phyloP scores from a whole-genome alignment of 2,888 invertebrate genomes.

The Podabrus alpinus region DNA sequence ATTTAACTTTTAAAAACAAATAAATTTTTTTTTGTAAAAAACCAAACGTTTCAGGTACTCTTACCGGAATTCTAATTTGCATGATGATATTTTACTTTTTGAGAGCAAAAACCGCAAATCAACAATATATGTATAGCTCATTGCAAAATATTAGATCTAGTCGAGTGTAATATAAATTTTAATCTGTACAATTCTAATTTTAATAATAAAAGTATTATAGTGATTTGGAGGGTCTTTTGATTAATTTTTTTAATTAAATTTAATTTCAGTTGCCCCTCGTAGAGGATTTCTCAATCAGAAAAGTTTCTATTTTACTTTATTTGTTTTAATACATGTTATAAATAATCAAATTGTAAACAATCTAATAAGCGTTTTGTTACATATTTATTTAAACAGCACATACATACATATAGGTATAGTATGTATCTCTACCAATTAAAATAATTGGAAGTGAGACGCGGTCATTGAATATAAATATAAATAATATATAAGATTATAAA shows the following conservation, averaged over 20 bases:
- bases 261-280: background rate
- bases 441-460: background rate
- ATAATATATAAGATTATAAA: no score
- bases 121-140: background rate
- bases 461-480: no score
- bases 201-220: background rate
- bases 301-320: background rate
- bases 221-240: background rate
- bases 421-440: no score
- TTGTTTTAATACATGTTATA: background rate
- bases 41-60: background rate
- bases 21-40: background rate
- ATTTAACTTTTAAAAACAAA: background rate
- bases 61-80: background rate
- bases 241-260: background rate
- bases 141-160: background rate
- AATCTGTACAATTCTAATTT: background rate
- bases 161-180: background rate
- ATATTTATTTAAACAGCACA: background rate
- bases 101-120: background rate
- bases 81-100: background rate
- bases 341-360: background rate
- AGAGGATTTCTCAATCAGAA: background rate
- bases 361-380: background rate
- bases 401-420: no score